These are phyloP conservation scores for Columbina picui DNA, from an alignment of 2,113 vertebrate genomes.

Conservation along the genomic window DNA sequence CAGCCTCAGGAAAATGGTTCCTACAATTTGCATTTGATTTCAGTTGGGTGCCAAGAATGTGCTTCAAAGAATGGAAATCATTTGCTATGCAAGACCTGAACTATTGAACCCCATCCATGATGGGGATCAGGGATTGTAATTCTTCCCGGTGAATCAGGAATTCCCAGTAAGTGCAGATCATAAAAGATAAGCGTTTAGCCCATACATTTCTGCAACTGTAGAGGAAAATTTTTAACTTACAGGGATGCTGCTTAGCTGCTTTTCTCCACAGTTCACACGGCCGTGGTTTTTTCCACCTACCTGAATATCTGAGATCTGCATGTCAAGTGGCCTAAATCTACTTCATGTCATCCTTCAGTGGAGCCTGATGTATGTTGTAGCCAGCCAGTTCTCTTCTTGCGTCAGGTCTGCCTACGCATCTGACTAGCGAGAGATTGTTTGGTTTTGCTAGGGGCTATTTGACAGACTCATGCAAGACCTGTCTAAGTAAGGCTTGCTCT, in stretches of 20 bases:
- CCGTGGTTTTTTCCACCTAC: not conserved
- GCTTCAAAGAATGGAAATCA: not conserved
- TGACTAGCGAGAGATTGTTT: conserved; percentile 18
- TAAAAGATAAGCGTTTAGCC: not conserved
- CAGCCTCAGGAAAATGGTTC: not conserved
- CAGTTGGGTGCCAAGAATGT: not conserved
- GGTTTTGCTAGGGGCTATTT: conserved; percentile 29
- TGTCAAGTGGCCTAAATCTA: not conserved
- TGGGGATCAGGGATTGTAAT: too few species aligned
- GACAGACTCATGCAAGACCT: conserved; percentile 4
- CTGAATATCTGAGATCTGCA: not conserved
- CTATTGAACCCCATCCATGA: not conserved
- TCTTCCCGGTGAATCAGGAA: too few species aligned
- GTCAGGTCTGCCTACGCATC: not conserved
- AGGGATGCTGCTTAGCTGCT: not conserved
- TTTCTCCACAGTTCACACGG: not conserved
- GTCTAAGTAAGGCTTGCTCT: conserved; percentile 17
- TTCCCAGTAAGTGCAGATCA: too few species aligned
- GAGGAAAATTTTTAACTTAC: not conserved
- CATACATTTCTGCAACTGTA: not conserved
- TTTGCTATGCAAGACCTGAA: not conserved
- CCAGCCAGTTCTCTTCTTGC: not conserved
- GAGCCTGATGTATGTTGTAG: not conserved
- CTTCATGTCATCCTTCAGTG: not conserved
- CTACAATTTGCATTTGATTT: not conserved